Conservation (phyloP, 1,140 invertebrate genomes). For the Sycophila sp. region DNA sequence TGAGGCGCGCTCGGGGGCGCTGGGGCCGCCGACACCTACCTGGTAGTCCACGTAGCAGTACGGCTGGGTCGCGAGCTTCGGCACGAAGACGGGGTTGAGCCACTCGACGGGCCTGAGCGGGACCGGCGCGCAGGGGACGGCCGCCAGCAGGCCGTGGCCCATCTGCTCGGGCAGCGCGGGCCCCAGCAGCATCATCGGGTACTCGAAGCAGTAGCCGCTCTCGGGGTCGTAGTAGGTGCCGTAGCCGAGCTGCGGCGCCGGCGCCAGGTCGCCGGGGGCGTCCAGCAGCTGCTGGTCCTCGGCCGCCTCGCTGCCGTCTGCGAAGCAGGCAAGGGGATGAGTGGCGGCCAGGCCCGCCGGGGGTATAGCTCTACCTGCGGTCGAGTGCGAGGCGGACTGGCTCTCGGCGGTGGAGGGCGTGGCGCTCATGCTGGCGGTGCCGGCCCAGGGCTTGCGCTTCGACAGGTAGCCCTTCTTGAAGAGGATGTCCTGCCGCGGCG, state of each 20-base stretch:
- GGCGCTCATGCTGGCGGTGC: conserved; percentile 60
- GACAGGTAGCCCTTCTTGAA: conserved; percentile 78
- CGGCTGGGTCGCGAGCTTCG: conserved; percentile 54
- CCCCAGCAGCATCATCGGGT: conserved; percentile 61
- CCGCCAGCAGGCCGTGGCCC: conserved; percentile 53
- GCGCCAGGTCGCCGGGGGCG: conserved; percentile 43
- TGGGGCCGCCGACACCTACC: too few relatives aligned
- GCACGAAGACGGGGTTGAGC: conserved; percentile 64
- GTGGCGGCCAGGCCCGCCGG: not conserved
- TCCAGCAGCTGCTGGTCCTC: conserved; percentile 62
- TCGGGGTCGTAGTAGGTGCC: conserved; percentile 60
- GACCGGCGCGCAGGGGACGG: conserved; percentile 62
- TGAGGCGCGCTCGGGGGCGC: too few relatives aligned
- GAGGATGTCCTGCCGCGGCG: conserved; percentile 76
- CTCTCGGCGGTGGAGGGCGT: conserved; percentile 65
- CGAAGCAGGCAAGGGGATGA: not conserved
- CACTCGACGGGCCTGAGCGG: conserved; percentile 65
- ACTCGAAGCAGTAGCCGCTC: conserved; percentile 62
- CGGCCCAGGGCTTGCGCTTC: conserved; percentile 67
- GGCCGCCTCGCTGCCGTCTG: conserved; percentile 62
- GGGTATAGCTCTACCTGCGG: conserved; percentile 60
- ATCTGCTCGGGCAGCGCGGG: conserved; percentile 56
- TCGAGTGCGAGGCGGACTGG: conserved; percentile 64
- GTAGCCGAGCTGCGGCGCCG: conserved; percentile 54
- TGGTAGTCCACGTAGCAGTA: conserved; percentile 62